phyloP scores from a whole-genome alignment of 2,113 vertebrate genomes.

The Pteropus alecto region DNA sequence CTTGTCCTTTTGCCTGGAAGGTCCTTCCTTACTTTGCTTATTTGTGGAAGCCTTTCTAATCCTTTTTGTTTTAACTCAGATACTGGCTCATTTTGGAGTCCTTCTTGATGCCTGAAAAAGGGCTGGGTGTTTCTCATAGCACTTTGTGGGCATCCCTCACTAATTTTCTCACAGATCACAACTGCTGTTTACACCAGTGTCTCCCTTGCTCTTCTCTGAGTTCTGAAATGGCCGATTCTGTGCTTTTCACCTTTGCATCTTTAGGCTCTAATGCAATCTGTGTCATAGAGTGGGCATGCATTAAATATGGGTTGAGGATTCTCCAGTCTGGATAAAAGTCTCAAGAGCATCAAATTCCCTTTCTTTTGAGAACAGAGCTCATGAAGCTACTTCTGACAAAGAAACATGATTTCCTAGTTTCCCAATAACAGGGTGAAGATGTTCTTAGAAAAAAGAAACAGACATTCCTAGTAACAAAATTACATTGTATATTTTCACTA shows the following conservation, averaged over 20 bases:
- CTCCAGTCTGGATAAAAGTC: not conserved
- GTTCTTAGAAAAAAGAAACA: not conserved
- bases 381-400: not conserved
- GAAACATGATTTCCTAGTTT: slow-evolving; percentile 3
- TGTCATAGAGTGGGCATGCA: not conserved
- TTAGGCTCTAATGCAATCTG: not conserved
- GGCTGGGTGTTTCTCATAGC: not conserved
- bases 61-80: not conserved
- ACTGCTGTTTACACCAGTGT: not conserved
- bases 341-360: not conserved
- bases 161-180: not conserved
- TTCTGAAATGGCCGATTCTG: slow-evolving; percentile 1
- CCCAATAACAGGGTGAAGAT: not conserved
- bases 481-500: not conserved
- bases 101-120: not conserved
- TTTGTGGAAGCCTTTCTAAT: not conserved
- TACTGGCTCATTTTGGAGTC: not conserved
- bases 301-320: not conserved
- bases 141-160: not conserved
- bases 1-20: not conserved
- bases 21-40: not conserved
- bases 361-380: slow-evolving; percentile 10
- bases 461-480: not conserved
- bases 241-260: not conserved
- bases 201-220: not conserved